These are phyloP conservation scores for Coptotermes formosanus DNA, from an alignment of 1,140 invertebrate species.

Conservation along the genomic window DNA sequence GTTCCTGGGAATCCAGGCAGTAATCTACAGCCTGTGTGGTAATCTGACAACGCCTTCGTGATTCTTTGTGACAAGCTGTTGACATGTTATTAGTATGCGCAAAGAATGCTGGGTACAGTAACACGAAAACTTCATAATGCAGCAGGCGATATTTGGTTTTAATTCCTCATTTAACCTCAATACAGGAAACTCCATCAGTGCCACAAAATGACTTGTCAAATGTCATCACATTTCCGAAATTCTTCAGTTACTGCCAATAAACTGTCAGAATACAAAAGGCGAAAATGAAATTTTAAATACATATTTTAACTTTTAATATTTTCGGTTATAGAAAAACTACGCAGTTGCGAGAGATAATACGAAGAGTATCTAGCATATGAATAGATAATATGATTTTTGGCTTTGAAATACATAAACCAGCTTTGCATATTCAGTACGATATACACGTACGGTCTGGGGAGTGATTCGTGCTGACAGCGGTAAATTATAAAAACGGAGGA, in stretches of 20 bases:
- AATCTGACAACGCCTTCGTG: neutral
- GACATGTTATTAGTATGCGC: neutral
- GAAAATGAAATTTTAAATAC: neutral
- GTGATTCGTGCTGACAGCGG: neutral
- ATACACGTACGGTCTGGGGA: too few species aligned
- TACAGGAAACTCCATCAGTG: neutral
- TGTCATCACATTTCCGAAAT: neutral
- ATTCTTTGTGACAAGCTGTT: neutral
- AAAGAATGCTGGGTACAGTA: neutral
- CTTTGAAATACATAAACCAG: neutral
- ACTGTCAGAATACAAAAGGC: neutral
- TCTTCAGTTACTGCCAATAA: neutral
- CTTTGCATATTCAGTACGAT: too few species aligned
- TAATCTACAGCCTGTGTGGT: neutral
- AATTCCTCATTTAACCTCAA: neutral
- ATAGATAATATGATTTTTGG: neutral
- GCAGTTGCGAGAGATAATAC: neutral
- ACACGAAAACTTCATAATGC: neutral
- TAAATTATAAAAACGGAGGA: neutral
- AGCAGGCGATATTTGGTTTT: neutral
- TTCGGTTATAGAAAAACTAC: neutral
- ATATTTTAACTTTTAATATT: neutral
- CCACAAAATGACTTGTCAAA: neutral
- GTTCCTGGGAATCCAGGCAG: neutral
- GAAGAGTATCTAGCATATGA: neutral